These are phyloP conservation scores for Acropora tenuis DNA, from an alignment of 64 coral and sea anemone genomes.

Conservation along the genomic window DNA sequence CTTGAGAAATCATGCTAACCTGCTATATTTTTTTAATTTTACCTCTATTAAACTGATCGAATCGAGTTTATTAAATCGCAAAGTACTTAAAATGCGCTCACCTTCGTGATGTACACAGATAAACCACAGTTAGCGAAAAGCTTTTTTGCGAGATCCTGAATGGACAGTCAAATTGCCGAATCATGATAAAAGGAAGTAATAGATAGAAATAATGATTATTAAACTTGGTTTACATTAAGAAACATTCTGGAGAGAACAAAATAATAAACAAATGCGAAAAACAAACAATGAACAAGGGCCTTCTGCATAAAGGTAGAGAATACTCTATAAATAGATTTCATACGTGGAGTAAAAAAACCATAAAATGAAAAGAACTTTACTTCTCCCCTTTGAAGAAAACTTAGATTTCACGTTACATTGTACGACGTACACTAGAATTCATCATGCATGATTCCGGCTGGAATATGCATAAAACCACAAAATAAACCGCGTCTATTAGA, in stretches of 20 bases:
- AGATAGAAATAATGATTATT: background rate
- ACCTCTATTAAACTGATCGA: background rate
- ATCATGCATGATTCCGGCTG: too few relatives aligned
- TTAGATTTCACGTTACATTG: too few relatives aligned
- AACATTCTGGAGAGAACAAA: background rate
- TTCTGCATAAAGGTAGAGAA: background rate
- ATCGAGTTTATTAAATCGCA: background rate
- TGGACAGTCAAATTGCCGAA: conserved; percentile 1
- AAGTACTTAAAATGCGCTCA: background rate
- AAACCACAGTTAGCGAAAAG: background rate
- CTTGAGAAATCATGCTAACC: background rate
- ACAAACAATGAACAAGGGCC: background rate
- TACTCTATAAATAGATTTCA: too few relatives aligned
- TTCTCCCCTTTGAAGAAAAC: too few relatives aligned
- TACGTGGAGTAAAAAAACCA: too few relatives aligned
- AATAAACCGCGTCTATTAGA: background rate
- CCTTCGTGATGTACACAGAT: background rate
- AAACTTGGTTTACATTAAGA: background rate
- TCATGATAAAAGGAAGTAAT: background rate
- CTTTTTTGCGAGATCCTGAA: background rate
- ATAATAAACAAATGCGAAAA: background rate
- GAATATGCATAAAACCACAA: background rate
- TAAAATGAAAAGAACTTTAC: too few relatives aligned
- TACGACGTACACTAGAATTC: too few relatives aligned
- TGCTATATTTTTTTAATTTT: background rate